Evolutionary conservation across 2,888 invertebrate species (phyloP).

Genomic region (Acholoe squamosa): DNA sequence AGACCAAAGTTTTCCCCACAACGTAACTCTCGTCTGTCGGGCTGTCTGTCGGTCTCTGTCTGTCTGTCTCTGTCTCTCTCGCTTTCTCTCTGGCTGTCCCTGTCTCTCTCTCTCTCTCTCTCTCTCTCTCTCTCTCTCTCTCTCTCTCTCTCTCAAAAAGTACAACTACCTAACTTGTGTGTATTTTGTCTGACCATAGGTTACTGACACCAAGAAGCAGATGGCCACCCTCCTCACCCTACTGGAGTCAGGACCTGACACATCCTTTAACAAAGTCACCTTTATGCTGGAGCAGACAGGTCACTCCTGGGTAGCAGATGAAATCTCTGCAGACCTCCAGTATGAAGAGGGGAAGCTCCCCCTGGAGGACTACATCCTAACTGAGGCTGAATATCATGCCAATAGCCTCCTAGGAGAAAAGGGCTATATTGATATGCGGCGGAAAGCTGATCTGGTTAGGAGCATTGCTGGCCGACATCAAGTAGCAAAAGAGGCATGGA

Average conservation of each 20-base stretch:
- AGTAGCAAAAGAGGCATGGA: constrained; percentile 49
- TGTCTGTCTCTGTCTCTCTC: too few relatives aligned
- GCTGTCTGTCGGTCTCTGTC: too few relatives aligned
- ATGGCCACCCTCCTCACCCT: constrained; percentile 1
- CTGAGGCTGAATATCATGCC: constrained; percentile 29
- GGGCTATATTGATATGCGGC: constrained; percentile 11
- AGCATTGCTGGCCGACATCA: constrained; percentile 33
- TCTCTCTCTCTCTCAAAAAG: too few relatives aligned
- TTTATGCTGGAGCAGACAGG: constrained; percentile 59
- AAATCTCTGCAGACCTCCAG: constrained; percentile 51
- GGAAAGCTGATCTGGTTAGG: background rate
- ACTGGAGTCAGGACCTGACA: background rate
- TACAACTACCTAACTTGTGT: too few relatives aligned
- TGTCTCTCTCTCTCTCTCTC: too few relatives aligned
- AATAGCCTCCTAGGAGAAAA: background rate
- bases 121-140: too few relatives aligned
- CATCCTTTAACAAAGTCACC: constrained; percentile 23
- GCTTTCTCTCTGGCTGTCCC: too few relatives aligned
- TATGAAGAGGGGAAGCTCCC: constrained; percentile 49
- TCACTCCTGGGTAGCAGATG: constrained; percentile 60
- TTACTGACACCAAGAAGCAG: background rate
- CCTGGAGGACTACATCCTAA: constrained; percentile 52
- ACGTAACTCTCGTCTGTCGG: too few relatives aligned
- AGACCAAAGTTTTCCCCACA: too few relatives aligned
- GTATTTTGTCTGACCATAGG: too few relatives aligned